Base-by-base conservation (phyloP, 2,797 vertebrate genomes). In the Trichosurus vulpecula region DNA sequence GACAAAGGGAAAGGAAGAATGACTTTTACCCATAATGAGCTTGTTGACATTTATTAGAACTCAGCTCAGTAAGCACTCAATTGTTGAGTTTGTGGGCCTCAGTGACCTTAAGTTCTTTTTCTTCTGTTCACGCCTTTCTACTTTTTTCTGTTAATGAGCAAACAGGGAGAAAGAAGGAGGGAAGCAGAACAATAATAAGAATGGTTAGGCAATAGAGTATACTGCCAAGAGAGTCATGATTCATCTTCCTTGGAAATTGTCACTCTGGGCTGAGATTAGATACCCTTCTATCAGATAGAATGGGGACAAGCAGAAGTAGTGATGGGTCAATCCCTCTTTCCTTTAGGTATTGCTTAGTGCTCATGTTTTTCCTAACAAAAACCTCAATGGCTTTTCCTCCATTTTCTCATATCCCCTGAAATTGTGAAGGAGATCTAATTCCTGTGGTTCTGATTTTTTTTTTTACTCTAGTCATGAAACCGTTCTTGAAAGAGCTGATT, bases 381-480 rank as follows among this genome's bases (percentile, higher is more conserved):
- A 47, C 52, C 8, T 14, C 89, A 22, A 25, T 41, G n/a, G 31
- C 13, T 6, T 6, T 61, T 61, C 57, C 89, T 35, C 41, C 91
- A 52, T 90, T 91, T 95, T 53, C 35, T 91, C 54, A 74, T 87
- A 89, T 47, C 53, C 74, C 81, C 3, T 58, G 94, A 57, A 14
- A 81, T 89, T 96, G 92, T 81, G 93, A 89, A 92, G 93, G 74
- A 74, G 52, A 91, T 54, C 3, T 47, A 4, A n/a, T 61, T 95
- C 47, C 74, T 35, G 29, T 3, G n/a, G 54, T 25, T 91, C 92
- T 89, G 54, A 56, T 89, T 89, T 92, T 96, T 58, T 27, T 30
- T 96, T 58, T 31, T 25, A 66, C 56, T 90, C 55, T 92, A n/a
- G 16, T 89, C 35, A 92, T 95, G 31, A 16, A 90, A 92, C 10